Conservation (phyloP, 2,113 vertebrate species). For the Phalacrocorax aristotelis region DNA sequence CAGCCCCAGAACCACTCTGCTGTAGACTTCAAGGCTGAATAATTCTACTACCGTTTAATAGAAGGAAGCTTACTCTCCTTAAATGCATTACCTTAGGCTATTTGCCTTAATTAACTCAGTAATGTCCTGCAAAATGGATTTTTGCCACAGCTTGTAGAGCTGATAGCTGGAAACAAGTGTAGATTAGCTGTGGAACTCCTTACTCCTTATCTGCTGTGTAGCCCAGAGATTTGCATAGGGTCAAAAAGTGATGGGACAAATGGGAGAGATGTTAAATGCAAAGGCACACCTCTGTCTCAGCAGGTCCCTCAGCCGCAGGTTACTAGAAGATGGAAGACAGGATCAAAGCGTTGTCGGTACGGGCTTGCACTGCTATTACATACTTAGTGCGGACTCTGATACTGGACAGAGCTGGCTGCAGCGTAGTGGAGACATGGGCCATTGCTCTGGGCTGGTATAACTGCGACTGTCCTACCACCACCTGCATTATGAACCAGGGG, state of each 20-base stretch:
- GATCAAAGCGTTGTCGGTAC: not conserved
- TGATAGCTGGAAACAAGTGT: not conserved
- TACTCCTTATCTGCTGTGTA: accelerated
- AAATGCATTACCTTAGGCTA: not conserved
- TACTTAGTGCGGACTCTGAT: not conserved
- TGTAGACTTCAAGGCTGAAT: not conserved
- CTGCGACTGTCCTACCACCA: not conserved
- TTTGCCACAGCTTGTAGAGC: not conserved
- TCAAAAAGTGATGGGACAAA: not conserved
- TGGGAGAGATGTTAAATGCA: not conserved
- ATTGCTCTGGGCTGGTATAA: not conserved
- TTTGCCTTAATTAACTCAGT: not conserved
- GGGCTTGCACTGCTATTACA: not conserved
- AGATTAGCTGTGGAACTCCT: not conserved
- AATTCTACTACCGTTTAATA: not conserved
- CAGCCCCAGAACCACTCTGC: not conserved
- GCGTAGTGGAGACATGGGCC: not conserved
- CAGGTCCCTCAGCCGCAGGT: not conserved
- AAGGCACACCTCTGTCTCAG: not conserved
- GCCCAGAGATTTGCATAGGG: accelerated
- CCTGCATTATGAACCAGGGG: not conserved
- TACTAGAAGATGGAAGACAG: not conserved
- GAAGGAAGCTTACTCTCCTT: not conserved
- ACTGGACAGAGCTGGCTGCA: not conserved
- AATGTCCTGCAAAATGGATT: not conserved